Percentiles rank a stretch among this genome's conserved stretches.
Evolutionary conservation across 2,888 invertebrate species (phyloP).

Genomic region (Platynereis dumerilii): DNA sequence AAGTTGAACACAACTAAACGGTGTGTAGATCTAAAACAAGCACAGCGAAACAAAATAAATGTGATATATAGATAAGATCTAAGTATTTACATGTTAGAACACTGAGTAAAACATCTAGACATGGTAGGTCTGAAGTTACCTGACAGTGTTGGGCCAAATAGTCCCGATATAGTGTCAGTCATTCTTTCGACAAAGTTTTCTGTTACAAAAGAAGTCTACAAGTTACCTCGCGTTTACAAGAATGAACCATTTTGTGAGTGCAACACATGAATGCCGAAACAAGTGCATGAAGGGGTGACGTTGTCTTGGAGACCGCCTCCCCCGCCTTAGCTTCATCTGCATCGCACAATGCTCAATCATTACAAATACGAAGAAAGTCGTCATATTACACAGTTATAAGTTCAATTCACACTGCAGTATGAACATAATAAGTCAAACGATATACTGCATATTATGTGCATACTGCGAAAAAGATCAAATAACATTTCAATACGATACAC

Average conservation of each 20-base stretch:
- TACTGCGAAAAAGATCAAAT: too few species aligned
- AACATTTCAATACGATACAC: too few species aligned
- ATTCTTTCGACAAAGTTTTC: conserved; percentile 31
- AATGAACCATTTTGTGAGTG: conserved; percentile 20
- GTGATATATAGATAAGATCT: neutral
- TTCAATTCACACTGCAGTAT: neutral
- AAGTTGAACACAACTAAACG: too few species aligned
- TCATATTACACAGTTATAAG: neutral
- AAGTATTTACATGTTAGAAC: neutral
- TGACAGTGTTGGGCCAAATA: conserved; percentile 26
- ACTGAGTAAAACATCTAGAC: too few species aligned
- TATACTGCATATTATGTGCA: neutral
- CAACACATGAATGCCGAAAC: conserved; percentile 27
- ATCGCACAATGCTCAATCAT: too few species aligned
- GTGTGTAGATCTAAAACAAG: too few species aligned
- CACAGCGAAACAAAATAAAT: neutral
- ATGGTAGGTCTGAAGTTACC: conserved; percentile 11
- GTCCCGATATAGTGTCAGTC: conserved; percentile 23
- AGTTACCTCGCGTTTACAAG: conserved; percentile 26
- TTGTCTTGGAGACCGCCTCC: conserved; percentile 11
- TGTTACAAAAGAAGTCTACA: conserved; percentile 22
- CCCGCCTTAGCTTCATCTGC: neutral
- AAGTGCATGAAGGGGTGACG: conserved; percentile 23
- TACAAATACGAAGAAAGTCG: too few species aligned
- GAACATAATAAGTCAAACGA: neutral